Percentiles rank a stretch among this genome's conserved stretches.
phyloP scores from a whole-genome alignment of 1,140 invertebrate species.

The Prorops nasuta region DNA sequence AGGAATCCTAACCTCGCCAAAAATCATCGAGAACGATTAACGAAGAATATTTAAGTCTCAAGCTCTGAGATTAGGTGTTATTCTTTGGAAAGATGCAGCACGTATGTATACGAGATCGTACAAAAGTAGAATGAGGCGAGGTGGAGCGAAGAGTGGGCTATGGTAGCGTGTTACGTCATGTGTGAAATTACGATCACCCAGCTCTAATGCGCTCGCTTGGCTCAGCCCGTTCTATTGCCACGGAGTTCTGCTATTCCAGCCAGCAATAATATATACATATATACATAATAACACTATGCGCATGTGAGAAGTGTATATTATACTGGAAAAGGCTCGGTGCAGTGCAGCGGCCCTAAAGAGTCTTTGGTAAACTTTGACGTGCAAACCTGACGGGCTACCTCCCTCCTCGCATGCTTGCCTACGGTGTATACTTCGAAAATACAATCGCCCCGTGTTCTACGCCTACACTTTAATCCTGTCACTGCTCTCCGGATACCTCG shows the following conservation, averaged over 20 bases:
- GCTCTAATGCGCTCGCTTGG: conserved; percentile 32
- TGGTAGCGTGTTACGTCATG: conserved; percentile 33
- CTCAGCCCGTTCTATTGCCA: conserved; percentile 16
- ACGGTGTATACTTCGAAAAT: conserved; percentile 17
- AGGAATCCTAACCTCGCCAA: too few relatives aligned
- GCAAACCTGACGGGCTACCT: conserved; percentile 17
- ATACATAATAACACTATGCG: conserved; percentile 1
- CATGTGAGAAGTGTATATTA: conserved; percentile 1
- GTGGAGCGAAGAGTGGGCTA: conserved; percentile 11
- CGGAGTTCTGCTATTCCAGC: neutral
- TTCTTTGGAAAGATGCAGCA: conserved; percentile 3
- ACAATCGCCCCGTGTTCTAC: conserved; percentile 22
- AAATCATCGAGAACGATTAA: too few relatives aligned
- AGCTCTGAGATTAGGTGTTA: conserved; percentile 4
- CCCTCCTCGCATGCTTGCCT: conserved; percentile 19
- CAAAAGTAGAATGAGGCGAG: conserved; percentile 17
- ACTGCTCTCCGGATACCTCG: conserved; percentile 1
- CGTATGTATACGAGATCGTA: conserved; percentile 11
- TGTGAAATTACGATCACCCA: conserved; percentile 47
- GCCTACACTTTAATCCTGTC: conserved; percentile 16
- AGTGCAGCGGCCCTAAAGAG: conserved; percentile 18
- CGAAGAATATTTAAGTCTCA: too few relatives aligned
- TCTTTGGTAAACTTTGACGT: conserved; percentile 30
- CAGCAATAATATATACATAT: too few relatives aligned
- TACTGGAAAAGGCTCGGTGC: conserved; percentile 8